These are phyloP conservation scores for Laterallus jamaicensis DNA, from an alignment of 2,113 vertebrate species.

Conservation along the genomic window DNA sequence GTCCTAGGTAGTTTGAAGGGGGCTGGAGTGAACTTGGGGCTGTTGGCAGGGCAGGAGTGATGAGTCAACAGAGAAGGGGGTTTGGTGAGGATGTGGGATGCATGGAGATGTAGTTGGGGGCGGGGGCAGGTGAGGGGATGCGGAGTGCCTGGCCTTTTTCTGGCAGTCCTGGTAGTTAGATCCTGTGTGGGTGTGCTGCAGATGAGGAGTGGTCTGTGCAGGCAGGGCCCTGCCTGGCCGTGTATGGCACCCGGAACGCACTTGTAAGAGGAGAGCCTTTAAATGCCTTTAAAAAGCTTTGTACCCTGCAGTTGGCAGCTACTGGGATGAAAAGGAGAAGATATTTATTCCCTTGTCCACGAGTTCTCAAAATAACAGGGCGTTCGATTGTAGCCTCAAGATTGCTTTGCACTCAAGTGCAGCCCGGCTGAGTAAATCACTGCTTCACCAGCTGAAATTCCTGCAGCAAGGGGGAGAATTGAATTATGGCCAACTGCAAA, in stretches of 20 bases:
- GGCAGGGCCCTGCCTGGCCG: neutral
- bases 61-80: fast-evolving
- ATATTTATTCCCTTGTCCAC: constrained; percentile 36
- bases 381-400: constrained; percentile 22
- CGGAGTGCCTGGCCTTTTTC: neutral
- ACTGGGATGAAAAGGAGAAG: constrained; percentile 52
- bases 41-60: neutral
- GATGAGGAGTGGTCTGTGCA: neutral
- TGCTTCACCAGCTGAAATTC: constrained; percentile 32
- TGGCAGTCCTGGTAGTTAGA: neutral
- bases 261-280: constrained; percentile 18
- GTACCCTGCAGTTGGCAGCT: constrained; percentile 57
- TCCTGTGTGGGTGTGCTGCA: neutral
- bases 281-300: constrained; percentile 58
- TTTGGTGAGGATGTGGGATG: neutral
- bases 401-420: constrained; percentile 40
- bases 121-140: neutral
- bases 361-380: constrained; percentile 53
- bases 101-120: neutral
- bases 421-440: neutral
- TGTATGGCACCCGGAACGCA: neutral
- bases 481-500: constrained; percentile 46
- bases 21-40: neutral
- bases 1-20: neutral
- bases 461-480: constrained; percentile 54